Evolutionary conservation across 2,888 invertebrate species (phyloP), one percentile per base, ranked within the genome.

Genomic region (Omphaloscelis lunosa): DNA sequence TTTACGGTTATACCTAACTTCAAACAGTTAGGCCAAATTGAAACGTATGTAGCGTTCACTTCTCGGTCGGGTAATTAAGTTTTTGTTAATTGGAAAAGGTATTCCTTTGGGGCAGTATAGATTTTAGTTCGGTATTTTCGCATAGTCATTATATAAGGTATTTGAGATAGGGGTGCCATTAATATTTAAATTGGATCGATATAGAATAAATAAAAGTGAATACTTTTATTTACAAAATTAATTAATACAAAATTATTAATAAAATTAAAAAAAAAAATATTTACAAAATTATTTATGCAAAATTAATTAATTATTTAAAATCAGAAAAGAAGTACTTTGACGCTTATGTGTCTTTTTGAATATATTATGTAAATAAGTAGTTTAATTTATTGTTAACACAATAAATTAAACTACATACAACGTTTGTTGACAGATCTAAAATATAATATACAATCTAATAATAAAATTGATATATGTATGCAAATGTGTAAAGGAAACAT

Each of bases 1-100:
- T 92, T 93, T 88, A 93, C 78, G 88, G 88, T 90, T 89, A 91
- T 90, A 82, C 81, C 83, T 83, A 89, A 86, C 89, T 90, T 89
- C 88, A 83, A 88, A 86, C 78, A 75, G 77, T 78, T 82, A 75
- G 79, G 75, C 45, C 51, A 81, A 85, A 89, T 90, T 89, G 86
- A 86, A 88, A 88, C 82, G 75, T 87, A 85, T 83, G 84, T 82
- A 61, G 48, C 73, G 65, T 29, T 59, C 56, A 56, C 66, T 75
- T 70, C 68, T 59, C 72, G 12, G 45, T 58, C 34, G 61, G 73
- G 69, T 84, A 80, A 84, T 84, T 86, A 86, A 83, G 84, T 83
- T 84, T 86, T 86, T 75, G 83, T 74, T 84, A 73, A 86, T 86
- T 86, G 86, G 75, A 63, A 78, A 71, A 79, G 83, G 79, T 85